A percentile compares a stretch with the other conserved stretches of the same genome.
Conservation (phyloP, 1,140 invertebrate genomes). For the Asobara japonica region DNA sequence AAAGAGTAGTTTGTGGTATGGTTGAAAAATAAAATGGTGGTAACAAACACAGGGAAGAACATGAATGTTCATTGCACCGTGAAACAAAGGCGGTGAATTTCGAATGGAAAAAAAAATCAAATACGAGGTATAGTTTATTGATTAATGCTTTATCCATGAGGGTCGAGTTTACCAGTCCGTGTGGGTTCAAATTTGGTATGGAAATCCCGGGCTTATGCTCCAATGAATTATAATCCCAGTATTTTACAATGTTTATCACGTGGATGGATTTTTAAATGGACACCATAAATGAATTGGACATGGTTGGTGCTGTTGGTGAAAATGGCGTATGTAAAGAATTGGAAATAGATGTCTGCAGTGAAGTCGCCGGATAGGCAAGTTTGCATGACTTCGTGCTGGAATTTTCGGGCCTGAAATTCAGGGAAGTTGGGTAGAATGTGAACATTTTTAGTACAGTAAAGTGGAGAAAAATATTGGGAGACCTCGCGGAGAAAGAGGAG, state of each 20-base stretch:
- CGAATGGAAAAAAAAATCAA: background rate
- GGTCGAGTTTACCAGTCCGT: too few relatives aligned
- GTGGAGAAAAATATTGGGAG: too few relatives aligned
- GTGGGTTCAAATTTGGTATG: background rate
- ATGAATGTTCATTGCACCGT: constrained; percentile 18
- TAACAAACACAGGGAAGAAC: background rate
- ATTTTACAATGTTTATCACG: background rate
- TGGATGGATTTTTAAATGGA: background rate
- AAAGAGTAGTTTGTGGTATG: background rate
- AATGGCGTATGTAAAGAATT: too few relatives aligned
- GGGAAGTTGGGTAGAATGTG: too few relatives aligned
- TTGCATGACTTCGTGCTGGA: too few relatives aligned
- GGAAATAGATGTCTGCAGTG: too few relatives aligned
- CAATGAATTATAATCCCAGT: background rate
- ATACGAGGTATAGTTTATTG: background rate
- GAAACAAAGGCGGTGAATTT: constrained; percentile 18
- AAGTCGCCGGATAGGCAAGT: too few relatives aligned
- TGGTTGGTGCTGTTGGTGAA: too few relatives aligned
- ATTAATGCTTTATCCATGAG: background rate
- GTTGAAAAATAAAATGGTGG: background rate
- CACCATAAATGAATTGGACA: background rate
- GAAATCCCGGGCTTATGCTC: background rate
- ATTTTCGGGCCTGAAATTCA: too few relatives aligned
- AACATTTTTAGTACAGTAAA: too few relatives aligned
- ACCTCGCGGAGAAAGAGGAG: too few relatives aligned